Evolutionary conservation across 2,113 vertebrate genomes (phyloP).

Genomic region (Leiothrix lutea): DNA sequence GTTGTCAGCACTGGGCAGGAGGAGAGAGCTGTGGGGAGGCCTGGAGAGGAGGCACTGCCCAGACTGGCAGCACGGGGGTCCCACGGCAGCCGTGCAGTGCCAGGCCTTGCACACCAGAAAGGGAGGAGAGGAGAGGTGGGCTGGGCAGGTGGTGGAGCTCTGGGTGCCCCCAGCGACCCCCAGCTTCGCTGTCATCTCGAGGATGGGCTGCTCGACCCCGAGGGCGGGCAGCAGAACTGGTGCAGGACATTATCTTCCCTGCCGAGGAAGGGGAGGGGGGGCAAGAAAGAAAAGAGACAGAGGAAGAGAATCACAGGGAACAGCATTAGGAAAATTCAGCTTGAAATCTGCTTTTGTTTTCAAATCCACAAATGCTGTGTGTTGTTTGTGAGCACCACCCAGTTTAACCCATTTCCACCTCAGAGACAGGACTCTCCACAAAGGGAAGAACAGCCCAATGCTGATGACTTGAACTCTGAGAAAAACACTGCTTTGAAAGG

Average conservation of each 20-base stretch:
- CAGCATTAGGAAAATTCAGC: conserved; percentile 50
- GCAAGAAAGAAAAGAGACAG: conserved; percentile 46
- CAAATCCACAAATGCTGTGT: not conserved
- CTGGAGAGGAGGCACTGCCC: not conserved
- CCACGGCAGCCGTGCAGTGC: not conserved
- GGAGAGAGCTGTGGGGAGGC: conserved; percentile 33
- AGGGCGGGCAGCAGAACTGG: conserved; percentile 70
- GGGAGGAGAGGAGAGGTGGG: conserved; percentile 4
- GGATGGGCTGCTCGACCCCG: conserved; percentile 71
- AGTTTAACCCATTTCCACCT: not conserved
- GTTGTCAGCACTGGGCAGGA: not conserved
- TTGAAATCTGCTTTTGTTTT: not conserved
- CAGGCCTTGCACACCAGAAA: conserved; percentile 34
- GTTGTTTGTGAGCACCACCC: not conserved
- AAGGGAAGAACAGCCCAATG: not conserved
- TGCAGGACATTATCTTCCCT: conserved; percentile 71
- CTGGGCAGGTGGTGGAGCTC: conserved; percentile 20
- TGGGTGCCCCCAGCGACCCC: conserved; percentile 42
- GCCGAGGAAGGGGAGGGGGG: conserved; percentile 23
- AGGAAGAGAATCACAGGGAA: conserved; percentile 66
- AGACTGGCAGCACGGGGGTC: not conserved
- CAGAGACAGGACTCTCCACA: not conserved
- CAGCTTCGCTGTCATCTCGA: conserved; percentile 67
- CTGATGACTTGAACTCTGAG: not conserved
- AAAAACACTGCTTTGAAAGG: not conserved